Base-by-base conservation (phyloP, 1,140 invertebrate genomes). In the Pectinophora gossypiella region DNA sequence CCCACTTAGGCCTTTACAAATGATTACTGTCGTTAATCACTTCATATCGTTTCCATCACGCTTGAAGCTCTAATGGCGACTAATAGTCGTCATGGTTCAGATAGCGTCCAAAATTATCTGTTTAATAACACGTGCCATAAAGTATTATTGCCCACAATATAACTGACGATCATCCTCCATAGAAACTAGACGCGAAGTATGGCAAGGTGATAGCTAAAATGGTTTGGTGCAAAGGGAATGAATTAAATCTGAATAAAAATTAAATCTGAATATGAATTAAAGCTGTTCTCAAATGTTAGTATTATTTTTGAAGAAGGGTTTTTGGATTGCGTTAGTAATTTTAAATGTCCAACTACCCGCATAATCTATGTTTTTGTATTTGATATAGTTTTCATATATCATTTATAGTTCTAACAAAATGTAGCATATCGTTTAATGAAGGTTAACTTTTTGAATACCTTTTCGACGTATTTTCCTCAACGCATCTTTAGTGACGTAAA, bases 91-190 rank as follows among this genome's bases (percentile, higher is more conserved):
- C 36, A 57, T 44, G 49, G 61, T 52, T 51, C 42, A 59, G 59
- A 59, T 66, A 66, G 43, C 54, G 50, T 43, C 56, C 61, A 32
- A 67, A 63, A 61, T 68, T 64, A 61, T 64, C 55, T 58, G 53
- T 38, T 64, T 68, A 64, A 64, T 64, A 40, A 40, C 36, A 15
- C n/a, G 36, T 18, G 27, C 16, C 36, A 40, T 40, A 40, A 40
- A 40, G 16, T 18, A 64, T 68, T 62, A 64, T 62, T 27, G 48
- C 61, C 57, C 61, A 61, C 61, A 59, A 54, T 58, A 48, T 32
- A n/a, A 47, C 38, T 43, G 51, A 48, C 48, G 51, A 23, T 54
- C 45, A 19, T 22, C 40, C 47, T 40, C 36, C 36, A 40, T 42
- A 51, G 40, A 55, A 55, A 55, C 40, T 48, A 18, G n/a, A 15